Conservation (phyloP, 2,888 invertebrate genomes). For the Rhyacophila evoluta region DNA sequence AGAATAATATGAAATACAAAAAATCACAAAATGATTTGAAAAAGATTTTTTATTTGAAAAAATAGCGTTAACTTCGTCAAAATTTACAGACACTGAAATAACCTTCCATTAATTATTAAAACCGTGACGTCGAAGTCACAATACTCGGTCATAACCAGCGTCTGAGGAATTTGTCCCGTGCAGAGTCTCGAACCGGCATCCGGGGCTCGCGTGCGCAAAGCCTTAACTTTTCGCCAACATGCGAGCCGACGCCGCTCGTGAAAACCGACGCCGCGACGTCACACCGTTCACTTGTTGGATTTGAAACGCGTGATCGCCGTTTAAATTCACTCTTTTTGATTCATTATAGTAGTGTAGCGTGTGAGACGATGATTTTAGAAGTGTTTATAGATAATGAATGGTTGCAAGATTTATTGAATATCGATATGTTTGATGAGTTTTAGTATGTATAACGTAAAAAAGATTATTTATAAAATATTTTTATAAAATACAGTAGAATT, state of each 20-base stretch:
- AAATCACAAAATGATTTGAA: no score
- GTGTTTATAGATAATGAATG: not conserved
- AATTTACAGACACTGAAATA: not conserved
- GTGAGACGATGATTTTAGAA: slow-evolving; percentile 7
- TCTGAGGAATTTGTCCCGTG: slow-evolving; percentile 16
- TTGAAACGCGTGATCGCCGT: slow-evolving; percentile 18
- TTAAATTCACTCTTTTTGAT: slow-evolving; percentile 14
- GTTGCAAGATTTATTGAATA: not conserved
- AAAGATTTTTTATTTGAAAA: no score
- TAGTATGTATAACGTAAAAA: no score
- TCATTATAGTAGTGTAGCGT: not conserved
- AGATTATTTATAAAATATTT: no score
- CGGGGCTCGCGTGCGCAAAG: slow-evolving; percentile 10
- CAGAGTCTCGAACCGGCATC: slow-evolving; percentile 18
- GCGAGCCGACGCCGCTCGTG: slow-evolving; percentile 25
- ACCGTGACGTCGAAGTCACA: slow-evolving; percentile 17
- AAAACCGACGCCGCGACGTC: slow-evolving; percentile 16
- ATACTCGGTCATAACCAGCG: slow-evolving; percentile 14
- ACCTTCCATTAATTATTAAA: not conserved
- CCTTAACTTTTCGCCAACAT: slow-evolving; percentile 25
- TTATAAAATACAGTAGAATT: no score
- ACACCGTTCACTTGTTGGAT: slow-evolving; percentile 15
- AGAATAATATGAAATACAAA: no score
- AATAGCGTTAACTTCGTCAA: not conserved
- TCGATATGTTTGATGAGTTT: no score